phyloP scores from a whole-genome alignment of 2,113 vertebrate species.

The Corythornis vintsioides region DNA sequence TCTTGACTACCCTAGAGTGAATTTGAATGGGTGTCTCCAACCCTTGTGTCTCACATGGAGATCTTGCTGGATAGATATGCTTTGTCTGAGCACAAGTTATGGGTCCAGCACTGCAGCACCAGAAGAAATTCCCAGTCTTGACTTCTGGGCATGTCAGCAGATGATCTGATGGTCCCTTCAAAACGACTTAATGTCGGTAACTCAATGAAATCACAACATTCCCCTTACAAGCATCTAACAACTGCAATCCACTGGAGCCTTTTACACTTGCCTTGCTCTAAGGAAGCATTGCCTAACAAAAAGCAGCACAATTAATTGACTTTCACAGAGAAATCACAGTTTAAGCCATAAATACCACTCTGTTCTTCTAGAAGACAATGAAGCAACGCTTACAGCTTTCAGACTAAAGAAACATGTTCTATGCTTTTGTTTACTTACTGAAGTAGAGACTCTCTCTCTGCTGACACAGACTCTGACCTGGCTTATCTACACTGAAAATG shows the following conservation, averaged over 20 bases:
- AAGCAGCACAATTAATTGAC: background rate
- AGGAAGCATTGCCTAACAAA: background rate
- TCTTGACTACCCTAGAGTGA: background rate
- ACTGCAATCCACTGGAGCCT: background rate
- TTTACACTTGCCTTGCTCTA: background rate
- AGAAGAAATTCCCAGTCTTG: background rate
- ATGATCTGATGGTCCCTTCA: background rate
- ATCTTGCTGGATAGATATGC: background rate
- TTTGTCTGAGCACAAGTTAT: background rate
- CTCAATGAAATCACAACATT: background rate
- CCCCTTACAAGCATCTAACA: accelerated
- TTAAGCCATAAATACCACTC: background rate
- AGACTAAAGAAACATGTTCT: background rate
- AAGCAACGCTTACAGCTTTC: background rate
- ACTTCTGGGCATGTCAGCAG: background rate
- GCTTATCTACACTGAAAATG: background rate
- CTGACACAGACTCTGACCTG: background rate
- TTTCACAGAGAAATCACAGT: background rate
- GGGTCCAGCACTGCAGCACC: background rate
- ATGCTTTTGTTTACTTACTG: background rate
- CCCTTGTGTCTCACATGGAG: background rate
- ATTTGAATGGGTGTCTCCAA: background rate
- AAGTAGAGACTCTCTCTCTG: background rate
- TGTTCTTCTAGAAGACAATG: accelerated
- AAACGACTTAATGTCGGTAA: background rate